Conservation (phyloP, 2,888 invertebrate species). For the Pseudoips prasinana region DNA sequence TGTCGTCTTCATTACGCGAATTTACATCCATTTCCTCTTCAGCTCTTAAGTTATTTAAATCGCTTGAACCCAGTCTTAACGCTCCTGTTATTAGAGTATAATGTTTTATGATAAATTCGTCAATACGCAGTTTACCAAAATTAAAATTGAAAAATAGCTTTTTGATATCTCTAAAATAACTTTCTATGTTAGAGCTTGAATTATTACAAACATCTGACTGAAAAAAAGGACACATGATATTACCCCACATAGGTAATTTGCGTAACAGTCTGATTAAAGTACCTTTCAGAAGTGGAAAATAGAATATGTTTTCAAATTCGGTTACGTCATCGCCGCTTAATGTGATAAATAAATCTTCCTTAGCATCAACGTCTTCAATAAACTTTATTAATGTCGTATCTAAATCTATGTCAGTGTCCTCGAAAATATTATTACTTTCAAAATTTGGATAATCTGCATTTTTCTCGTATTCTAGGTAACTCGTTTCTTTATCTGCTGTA, state of each 20-base stretch:
- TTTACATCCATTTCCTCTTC: conserved; percentile 3
- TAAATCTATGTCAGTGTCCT: conserved; percentile 5
- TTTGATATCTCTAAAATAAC: conserved; percentile 10
- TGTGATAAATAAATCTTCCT: conserved; percentile 6
- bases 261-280: conserved; percentile 7
- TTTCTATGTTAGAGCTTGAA: conserved; percentile 7
- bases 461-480: conserved; percentile 4
- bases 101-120: conserved; percentile 16
- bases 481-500: conserved; percentile 5
- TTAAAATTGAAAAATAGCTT: conserved; percentile 9
- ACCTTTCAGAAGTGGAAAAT: conserved; percentile 5
- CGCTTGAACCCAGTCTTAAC: conserved; percentile 4
- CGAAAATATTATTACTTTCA: conserved; percentile 6
- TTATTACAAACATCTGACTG: conserved; percentile 1
- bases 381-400: conserved; percentile 4
- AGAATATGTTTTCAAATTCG: conserved; percentile 6
- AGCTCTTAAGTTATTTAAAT: conserved; percentile 6
- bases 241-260: conserved; percentile 10
- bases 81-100: conserved; percentile 6
- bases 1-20: conserved; percentile 4
- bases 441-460: conserved; percentile 6
- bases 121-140: conserved; percentile 6
- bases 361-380: conserved; percentile 7
- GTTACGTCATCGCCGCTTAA: conserved; percentile 7
- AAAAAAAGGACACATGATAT: conserved; percentile 6